Conservation (phyloP, 1,140 invertebrate genomes). For the Bursaphelenchus mucronatus region DNA sequence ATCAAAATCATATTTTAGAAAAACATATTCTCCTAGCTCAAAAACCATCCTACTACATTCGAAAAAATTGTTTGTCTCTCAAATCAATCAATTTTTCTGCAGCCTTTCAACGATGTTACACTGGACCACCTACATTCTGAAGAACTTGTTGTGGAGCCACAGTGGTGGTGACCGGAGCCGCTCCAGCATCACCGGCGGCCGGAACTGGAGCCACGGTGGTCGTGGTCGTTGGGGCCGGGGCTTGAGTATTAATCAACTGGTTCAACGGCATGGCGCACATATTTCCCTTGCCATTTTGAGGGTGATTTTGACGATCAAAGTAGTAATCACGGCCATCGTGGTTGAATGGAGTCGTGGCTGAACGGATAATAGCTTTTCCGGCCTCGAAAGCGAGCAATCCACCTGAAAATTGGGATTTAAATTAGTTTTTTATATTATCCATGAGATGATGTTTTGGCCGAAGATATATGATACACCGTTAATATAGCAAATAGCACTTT, state of each 20-base stretch:
- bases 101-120: background rate
- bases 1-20: too few species aligned
- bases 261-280: constrained; percentile 23
- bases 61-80: too few species aligned
- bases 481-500: too few species aligned
- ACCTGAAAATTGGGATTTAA: background rate
- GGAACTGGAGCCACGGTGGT: background rate
- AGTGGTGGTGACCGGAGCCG: constrained; percentile 18
- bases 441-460: too few species aligned
- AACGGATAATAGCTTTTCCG: constrained; percentile 24
- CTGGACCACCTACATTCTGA: constrained; percentile 18
- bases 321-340: constrained; percentile 21
- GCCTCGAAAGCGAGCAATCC: constrained; percentile 21
- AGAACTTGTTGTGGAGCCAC: constrained; percentile 24
- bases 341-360: constrained; percentile 22
- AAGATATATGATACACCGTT: too few species aligned
- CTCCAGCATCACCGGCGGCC: constrained; percentile 6
- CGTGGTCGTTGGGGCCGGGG: background rate
- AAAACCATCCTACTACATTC: background rate
- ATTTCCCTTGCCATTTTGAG: background rate
- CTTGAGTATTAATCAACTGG: constrained; percentile 11
- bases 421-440: too few species aligned
- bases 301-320: constrained; percentile 24
- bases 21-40: background rate
- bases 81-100: too few species aligned